Evolutionary conservation across 2,113 vertebrate species (phyloP), one percentile per base, ranked within the genome.

Genomic region (Conger conger): DNA sequence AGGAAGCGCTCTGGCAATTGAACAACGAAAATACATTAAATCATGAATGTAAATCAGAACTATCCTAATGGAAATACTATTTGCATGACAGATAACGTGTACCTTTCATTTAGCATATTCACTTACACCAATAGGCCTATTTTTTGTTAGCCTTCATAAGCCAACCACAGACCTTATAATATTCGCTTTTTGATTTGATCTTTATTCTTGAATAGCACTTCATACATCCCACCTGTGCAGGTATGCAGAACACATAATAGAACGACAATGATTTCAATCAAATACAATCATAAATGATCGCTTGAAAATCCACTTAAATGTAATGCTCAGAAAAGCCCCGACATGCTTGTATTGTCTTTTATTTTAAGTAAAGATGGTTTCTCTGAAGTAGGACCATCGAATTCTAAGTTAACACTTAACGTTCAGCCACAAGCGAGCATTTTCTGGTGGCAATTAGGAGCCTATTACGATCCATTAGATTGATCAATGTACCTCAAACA

Each of bases 401-500:
- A 82, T 60, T 36, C 50, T 38, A 50, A 27, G 90, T 90, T 94
- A 92, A 84, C 90, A 87, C 89, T 93, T 89, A 92, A 90, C 86
- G 87, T 92, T 94, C 92, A 91, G 89, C 93, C 93, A 90, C 91
- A 94, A 93, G 94, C 92, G 94, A 94, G 94, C 95, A 95, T 95
- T 95, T 95, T 95, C 96, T 96, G 90, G 91, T 94, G 96, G 96
- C 96, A 98, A 98, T 98, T 98, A 98, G 96, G 95, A 97, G 91
- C 95, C 96, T 95, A 98, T 99, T 97, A 99, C 97, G 96, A 97
- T 96, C 95, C 96, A 97, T 99, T 98, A 97, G 96, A 98, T 96
- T 97, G 97, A 99, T 97, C 97, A 97, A 98, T 98, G 97, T 97
- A 97, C 96, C 97, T 98, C 98, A 98, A 98, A 98, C 96, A 98